Evolutionary conservation across 2,888 invertebrate genomes (phyloP).

Genomic region (Trypoxylon attenuatum): DNA sequence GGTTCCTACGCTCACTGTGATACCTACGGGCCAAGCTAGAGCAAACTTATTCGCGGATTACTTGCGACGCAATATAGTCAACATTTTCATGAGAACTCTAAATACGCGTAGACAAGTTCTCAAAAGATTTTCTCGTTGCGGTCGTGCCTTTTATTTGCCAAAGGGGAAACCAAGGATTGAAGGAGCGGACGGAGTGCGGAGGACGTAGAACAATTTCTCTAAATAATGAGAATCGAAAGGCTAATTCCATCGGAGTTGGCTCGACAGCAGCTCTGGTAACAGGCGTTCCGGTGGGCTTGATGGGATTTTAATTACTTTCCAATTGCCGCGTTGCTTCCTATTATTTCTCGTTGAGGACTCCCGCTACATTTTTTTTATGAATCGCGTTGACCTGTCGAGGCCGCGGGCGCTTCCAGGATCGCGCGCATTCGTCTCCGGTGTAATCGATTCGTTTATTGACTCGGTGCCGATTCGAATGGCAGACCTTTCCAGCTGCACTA

Average conservation of each 20-base stretch:
- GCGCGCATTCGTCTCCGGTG: constrained; percentile 31
- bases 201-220: constrained; percentile 37
- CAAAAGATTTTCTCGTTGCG: too few relatives aligned
- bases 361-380: constrained; percentile 32
- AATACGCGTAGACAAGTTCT: too few relatives aligned
- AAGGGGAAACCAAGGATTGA: too few relatives aligned
- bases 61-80: not conserved
- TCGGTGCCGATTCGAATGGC: constrained; percentile 28
- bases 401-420: not conserved
- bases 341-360: constrained; percentile 57
- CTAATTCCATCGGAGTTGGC: constrained; percentile 46
- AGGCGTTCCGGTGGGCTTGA: constrained; percentile 45
- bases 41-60: not conserved
- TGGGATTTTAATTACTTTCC: constrained; percentile 66
- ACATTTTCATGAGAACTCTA: not conserved
- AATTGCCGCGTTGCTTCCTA: constrained; percentile 55
- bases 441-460: constrained; percentile 51
- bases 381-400: constrained; percentile 3
- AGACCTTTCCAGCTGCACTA: not conserved
- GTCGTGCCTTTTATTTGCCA: too few relatives aligned
- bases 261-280: constrained; percentile 28
- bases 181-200: not conserved
- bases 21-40: not conserved
- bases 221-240: constrained; percentile 57
- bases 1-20: too few relatives aligned